Conservation (phyloP, 2,888 invertebrate genomes). For the Acronicta leporina region DNA sequence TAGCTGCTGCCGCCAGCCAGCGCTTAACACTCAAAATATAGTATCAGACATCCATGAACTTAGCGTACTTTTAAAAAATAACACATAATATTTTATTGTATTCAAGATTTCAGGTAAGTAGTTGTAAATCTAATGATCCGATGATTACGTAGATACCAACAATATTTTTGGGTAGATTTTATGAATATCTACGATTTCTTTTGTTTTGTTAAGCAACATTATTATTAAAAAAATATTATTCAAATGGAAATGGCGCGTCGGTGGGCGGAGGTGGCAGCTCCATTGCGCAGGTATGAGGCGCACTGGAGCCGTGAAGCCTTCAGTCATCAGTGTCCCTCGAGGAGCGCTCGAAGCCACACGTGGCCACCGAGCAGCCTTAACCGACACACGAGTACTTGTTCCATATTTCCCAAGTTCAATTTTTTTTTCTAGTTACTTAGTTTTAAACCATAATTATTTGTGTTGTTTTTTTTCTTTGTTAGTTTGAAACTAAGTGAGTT, state of each 20-base stretch:
- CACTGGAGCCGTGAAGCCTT: slow-evolving; percentile 45
- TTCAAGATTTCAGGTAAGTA: no score
- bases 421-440: slow-evolving; percentile 1
- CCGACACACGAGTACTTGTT: slow-evolving; percentile 23
- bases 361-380: slow-evolving; percentile 24
- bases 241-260: slow-evolving; percentile 36
- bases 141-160: no score
- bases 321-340: slow-evolving; percentile 46
- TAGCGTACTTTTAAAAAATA: no score
- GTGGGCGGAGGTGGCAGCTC: slow-evolving; percentile 25
- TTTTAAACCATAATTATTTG: background rate
- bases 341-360: slow-evolving; percentile 32
- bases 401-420: slow-evolving; percentile 20
- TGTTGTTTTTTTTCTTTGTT: slow-evolving; percentile 4
- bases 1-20: background rate
- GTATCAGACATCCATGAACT: no score
- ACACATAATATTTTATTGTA: no score
- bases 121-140: no score
- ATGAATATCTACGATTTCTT: no score
- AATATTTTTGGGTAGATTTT: no score
- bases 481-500: slow-evolving; percentile 1
- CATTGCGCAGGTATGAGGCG: slow-evolving; percentile 69
- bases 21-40: no score
- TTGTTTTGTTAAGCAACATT: background rate
- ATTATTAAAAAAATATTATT: slow-evolving; percentile 7